Evolutionary conservation across 2,113 vertebrate species (phyloP), one percentile per base, ranked within the genome.

Genomic region (Nothoprocta pentlandii): DNA sequence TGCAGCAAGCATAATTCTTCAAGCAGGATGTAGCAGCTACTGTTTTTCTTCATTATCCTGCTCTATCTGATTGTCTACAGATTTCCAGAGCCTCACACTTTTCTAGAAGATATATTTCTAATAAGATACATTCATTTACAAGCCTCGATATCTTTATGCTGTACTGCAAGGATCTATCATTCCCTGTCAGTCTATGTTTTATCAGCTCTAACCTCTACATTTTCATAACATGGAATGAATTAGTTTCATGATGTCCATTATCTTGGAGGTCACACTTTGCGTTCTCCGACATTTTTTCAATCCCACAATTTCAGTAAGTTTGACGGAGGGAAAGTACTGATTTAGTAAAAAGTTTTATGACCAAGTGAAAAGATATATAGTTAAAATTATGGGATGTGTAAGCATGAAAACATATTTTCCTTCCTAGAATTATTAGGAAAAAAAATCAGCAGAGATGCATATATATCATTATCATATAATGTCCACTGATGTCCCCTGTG

Each of bases 1-100:
- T 93, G 89, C 76, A 94, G 83, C 87, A 82, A 69, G 71, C 77
- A 89, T 94, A 91, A 95, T 96, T 95, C 93, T 91, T 96, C 85
- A 87, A 87, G 87, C 30, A 66, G 70, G 80, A 80, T 90, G 53
- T 74, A 95, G 53, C 78, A 58, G 90, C 67, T 63, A 59, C 32
- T 75, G 53, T 87, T 58, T 83, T 94, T 79, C 94, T 94, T 96
- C 92, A 94, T 96, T 92, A 94, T 84, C 87, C 71, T 89, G 6
- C 82, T 85, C 93, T 44, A 1, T 87, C 85, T 89, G 91, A 93
- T 82, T 80, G 56, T 85, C 56, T 82, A 62, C 92, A 89, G n/a
- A 87, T 92, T 91, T 91, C 68, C 58, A 90, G 61, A 41, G 53
- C 66, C n/a, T 90, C 58, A 78, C 73, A 51, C 30, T 94, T 89